These are phyloP conservation scores for Drosophila lutescens DNA, from an alignment of 2,888 invertebrate genomes.

Conservation along the genomic window DNA sequence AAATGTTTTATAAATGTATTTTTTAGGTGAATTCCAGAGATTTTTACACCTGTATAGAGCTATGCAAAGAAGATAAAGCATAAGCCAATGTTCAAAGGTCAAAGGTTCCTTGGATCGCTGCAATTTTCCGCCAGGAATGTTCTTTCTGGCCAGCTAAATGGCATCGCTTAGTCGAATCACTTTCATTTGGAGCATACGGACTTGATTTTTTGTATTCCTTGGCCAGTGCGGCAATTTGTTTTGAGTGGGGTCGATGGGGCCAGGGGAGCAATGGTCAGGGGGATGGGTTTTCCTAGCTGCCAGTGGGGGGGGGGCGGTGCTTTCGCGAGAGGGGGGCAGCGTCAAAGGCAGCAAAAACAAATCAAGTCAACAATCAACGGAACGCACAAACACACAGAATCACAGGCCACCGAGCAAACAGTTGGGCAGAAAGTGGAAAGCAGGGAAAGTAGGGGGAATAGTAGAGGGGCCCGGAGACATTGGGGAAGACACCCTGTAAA, in stretches of 20 bases:
- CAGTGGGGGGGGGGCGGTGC: slow-evolving; percentile 15
- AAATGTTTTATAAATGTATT: neutral
- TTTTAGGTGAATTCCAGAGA: neutral
- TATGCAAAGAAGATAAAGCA: neutral
- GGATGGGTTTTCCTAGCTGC: slow-evolving; percentile 14
- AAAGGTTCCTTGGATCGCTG: neutral
- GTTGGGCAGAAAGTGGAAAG: neutral
- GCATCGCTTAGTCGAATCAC: slow-evolving; percentile 39
- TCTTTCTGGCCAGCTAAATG: slow-evolving; percentile 30
- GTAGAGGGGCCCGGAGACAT: slow-evolving; percentile 40
- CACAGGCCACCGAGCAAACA: slow-evolving; percentile 30
- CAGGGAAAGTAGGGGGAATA: slow-evolving; percentile 1
- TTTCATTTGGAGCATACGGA: slow-evolving; percentile 35
- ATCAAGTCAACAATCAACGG: slow-evolving; percentile 81
- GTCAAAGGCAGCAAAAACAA: slow-evolving; percentile 75
- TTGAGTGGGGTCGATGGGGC: slow-evolving; percentile 69
- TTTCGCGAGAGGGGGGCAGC: slow-evolving; percentile 28
- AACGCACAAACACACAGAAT: slow-evolving; percentile 54
- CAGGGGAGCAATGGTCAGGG: slow-evolving; percentile 28
- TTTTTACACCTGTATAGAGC: neutral
- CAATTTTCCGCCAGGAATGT: slow-evolving; percentile 12
- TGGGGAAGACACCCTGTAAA: slow-evolving; percentile 76
- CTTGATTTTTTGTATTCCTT: slow-evolving; percentile 26
- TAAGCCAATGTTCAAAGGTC: neutral
- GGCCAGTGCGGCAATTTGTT: slow-evolving; percentile 76